Evolutionary conservation across 2,797 vertebrate species (phyloP).

Genomic region (Muscicapa striata): DNA sequence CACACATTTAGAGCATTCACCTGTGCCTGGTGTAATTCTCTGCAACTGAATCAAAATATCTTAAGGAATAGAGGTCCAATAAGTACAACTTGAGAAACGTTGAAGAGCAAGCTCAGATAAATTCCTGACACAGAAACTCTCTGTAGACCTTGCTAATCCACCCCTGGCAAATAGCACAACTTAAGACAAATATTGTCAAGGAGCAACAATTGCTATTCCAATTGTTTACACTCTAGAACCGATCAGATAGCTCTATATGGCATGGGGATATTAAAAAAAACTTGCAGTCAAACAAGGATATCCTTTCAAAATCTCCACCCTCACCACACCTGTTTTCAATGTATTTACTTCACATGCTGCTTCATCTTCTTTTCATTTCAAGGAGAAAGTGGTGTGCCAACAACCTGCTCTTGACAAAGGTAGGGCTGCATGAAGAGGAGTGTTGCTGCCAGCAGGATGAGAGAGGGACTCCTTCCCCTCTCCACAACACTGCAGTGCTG

Average conservation of each 20-base stretch:
- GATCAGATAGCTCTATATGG: background rate
- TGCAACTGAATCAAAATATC: background rate
- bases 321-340: background rate
- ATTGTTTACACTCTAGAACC: background rate
- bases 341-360: background rate
- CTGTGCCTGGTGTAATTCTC: background rate
- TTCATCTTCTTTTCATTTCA: background rate
- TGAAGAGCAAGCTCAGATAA: background rate
- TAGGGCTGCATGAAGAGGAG: background rate
- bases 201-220: background rate
- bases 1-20: background rate
- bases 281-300: background rate
- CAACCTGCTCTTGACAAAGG: fast-evolving
- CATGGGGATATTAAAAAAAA: background rate
- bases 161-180: background rate
- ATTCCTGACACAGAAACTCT: background rate
- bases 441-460: background rate
- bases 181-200: background rate
- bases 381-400: background rate
- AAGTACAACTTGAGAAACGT: background rate
- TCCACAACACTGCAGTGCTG: background rate
- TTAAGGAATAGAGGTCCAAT: background rate
- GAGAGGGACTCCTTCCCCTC: background rate
- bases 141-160: background rate
- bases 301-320: background rate